A percentile compares a stretch with the other conserved stretches of the same genome.
phyloP scores from a whole-genome alignment of 2,888 invertebrate genomes.

The Minunthozetes semirufus region DNA sequence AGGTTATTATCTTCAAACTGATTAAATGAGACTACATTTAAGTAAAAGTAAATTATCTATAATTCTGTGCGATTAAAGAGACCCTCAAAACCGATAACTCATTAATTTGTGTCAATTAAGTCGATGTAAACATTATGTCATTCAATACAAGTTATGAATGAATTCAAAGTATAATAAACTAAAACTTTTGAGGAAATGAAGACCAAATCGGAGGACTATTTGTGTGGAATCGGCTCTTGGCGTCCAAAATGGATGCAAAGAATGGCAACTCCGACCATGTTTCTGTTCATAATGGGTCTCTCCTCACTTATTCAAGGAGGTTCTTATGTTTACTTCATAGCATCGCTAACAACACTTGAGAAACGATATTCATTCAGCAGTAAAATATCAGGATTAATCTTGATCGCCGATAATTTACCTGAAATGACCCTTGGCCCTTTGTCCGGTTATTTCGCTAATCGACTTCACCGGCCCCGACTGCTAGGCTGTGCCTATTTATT shows the following conservation, averaged over 20 bases:
- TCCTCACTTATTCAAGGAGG: conserved; percentile 6
- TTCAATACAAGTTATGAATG: too few species aligned
- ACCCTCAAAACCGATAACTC: too few species aligned
- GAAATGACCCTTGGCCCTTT: neutral
- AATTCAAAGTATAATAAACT: too few species aligned
- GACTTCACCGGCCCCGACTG: conserved; percentile 37
- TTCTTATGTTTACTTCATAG: conserved; percentile 39
- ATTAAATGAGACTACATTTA: too few species aligned
- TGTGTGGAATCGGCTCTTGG: neutral
- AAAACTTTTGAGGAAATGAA: too few species aligned
- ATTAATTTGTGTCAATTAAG: too few species aligned
- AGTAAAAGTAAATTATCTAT: too few species aligned
- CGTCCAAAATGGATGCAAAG: neutral
- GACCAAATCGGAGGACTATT: neutral
- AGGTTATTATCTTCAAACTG: too few species aligned
- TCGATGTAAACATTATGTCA: too few species aligned
- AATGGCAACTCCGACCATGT: neutral
- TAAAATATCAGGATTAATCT: conserved; percentile 38
- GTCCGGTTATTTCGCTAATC: conserved; percentile 20
- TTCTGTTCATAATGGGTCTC: neutral
- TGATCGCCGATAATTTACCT: conserved; percentile 38
- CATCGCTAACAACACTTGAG: conserved; percentile 39
- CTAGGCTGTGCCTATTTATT: conserved; percentile 15
- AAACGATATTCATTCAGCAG: conserved; percentile 40
- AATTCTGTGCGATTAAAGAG: too few species aligned